A percentile compares a stretch with the other conserved stretches of the same genome.
Evolutionary conservation across 2,113 vertebrate species (phyloP).

Genomic region (Haemorhous mexicanus): DNA sequence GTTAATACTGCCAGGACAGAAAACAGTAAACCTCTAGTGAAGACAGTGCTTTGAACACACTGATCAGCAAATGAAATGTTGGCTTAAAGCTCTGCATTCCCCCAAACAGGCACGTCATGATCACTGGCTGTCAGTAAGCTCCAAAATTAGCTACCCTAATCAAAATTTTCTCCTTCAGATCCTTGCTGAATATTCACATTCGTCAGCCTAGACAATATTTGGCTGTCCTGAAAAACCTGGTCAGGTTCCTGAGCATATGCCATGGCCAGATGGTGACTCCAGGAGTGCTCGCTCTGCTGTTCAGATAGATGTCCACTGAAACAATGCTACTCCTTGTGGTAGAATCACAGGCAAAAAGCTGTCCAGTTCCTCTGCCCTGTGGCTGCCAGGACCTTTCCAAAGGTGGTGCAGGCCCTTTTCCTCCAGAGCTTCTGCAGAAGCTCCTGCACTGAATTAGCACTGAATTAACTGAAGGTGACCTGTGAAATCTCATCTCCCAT

Average conservation of each 20-base stretch:
- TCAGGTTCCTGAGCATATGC: not conserved
- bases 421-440: not conserved
- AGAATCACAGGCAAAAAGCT: not conserved
- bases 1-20: not conserved
- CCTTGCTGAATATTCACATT: not conserved
- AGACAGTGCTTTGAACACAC: not conserved
- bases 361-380: not conserved
- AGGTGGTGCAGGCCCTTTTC: not conserved
- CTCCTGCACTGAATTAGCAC: not conserved
- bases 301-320: not conserved
- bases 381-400: not conserved
- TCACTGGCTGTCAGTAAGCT: not conserved
- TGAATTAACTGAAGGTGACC: not conserved
- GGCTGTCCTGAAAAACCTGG: not conserved
- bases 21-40: not conserved
- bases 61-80: not conserved
- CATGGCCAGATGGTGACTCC: not conserved
- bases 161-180: not conserved
- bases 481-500: rapidly evolving
- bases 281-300: not conserved
- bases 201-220: not conserved
- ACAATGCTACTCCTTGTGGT: not conserved
- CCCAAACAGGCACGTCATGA: not conserved
- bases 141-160: not conserved
- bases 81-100: not conserved